Conservation (phyloP, 2,888 invertebrate genomes). For the Rhingia campestris region DNA sequence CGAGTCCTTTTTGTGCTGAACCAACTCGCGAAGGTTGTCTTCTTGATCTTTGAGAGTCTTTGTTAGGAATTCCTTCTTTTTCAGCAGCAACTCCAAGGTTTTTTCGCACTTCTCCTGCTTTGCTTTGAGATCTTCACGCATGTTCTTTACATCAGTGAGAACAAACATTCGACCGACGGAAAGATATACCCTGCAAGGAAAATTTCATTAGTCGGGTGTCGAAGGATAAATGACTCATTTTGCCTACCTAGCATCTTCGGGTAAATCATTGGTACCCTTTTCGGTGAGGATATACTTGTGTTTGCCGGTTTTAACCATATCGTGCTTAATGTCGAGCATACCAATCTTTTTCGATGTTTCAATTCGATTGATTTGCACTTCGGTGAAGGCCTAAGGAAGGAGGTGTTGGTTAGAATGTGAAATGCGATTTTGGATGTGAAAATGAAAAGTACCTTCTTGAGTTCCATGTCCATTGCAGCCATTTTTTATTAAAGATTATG, state of each 20-base stretch:
- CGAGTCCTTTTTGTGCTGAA: conserved; percentile 86
- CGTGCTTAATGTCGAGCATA: conserved; percentile 88
- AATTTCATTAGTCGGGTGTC: background rate
- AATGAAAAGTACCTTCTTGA: conserved; percentile 79
- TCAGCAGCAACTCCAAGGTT: conserved; percentile 88
- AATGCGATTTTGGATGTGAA: background rate
- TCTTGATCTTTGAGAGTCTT: conserved; percentile 91
- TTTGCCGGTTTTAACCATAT: conserved; percentile 87
- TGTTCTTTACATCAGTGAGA: conserved; percentile 85
- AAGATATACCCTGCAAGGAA: conserved; percentile 79
- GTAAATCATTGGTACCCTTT: conserved; percentile 82
- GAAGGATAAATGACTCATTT: background rate
- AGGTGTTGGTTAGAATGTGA: conserved; percentile 18
- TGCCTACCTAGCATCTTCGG: conserved; percentile 80
- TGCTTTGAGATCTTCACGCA: conserved; percentile 85
- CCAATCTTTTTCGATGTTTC: conserved; percentile 90
- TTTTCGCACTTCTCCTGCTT: conserved; percentile 86
- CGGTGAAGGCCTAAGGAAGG: conserved; percentile 87
- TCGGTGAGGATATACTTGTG: conserved; percentile 89
- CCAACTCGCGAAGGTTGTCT: conserved; percentile 91
- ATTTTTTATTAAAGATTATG: conserved; percentile 76
- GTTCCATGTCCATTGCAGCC: conserved; percentile 82
- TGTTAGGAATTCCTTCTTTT: conserved; percentile 89
- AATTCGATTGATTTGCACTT: conserved; percentile 90
- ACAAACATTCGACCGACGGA: conserved; percentile 93